Evolutionary conservation across 2,888 invertebrate species (phyloP).

Genomic region (Callyntrura sp.): DNA sequence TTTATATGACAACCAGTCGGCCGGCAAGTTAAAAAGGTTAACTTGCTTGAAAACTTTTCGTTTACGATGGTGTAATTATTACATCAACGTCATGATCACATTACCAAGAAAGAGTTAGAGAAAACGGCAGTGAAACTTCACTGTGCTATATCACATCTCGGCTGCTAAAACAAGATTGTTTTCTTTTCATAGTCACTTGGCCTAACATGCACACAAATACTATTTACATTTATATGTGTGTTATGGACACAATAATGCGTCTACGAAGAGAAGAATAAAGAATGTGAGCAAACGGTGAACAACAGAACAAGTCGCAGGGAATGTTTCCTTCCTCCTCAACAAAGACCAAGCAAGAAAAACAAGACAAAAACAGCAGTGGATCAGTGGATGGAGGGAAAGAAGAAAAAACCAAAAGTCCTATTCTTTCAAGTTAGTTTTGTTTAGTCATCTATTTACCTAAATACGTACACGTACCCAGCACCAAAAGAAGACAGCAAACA

Average conservation of each 20-base stretch:
- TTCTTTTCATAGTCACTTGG: background rate
- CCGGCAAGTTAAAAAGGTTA: constrained; percentile 48
- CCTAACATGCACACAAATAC: background rate
- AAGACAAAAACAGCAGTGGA: background rate
- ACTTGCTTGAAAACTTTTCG: constrained; percentile 54
- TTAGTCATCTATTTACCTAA: background rate
- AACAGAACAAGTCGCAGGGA: constrained; percentile 13
- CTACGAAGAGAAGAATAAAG: background rate
- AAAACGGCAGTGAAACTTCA: background rate
- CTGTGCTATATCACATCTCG: background rate
- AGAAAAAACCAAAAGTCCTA: background rate
- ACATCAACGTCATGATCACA: constrained; percentile 21
- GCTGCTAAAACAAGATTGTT: constrained; percentile 40
- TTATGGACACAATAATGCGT: no score
- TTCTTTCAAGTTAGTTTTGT: constrained; percentile 9
- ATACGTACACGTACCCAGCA: background rate
- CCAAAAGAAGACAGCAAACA: constrained; percentile 6
- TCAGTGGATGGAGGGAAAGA: background rate
- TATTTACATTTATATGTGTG: no score
- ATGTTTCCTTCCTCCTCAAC: background rate
- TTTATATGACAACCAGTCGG: background rate
- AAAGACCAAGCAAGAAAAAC: background rate
- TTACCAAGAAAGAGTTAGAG: background rate
- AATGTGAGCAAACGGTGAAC: background rate
- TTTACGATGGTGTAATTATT: constrained; percentile 21